Evolutionary conservation across 2,797 vertebrate genomes (phyloP).

Genomic region (Poecile montanus): DNA sequence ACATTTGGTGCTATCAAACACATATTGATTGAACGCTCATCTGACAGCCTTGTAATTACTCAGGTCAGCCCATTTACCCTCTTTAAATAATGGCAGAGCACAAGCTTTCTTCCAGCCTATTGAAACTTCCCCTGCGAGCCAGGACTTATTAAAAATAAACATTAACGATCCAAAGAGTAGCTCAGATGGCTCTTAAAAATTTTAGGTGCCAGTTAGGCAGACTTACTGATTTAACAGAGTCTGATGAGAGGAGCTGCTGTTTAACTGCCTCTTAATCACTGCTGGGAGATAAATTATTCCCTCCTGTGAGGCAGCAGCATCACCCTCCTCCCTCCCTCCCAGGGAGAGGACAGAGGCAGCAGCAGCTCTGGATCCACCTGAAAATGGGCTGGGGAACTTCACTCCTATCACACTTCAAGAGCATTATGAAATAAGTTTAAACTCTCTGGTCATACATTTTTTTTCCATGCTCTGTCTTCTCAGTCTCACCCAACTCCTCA

Average conservation of each 20-base stretch:
- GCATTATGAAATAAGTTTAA: neutral
- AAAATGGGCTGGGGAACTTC: neutral
- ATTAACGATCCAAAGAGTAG: conserved; percentile 53
- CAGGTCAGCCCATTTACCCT: conserved; percentile 42
- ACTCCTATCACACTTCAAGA: neutral
- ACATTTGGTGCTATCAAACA: neutral
- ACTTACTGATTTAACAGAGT: conserved; percentile 21
- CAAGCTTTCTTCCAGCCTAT: neutral
- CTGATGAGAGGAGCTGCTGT: neutral
- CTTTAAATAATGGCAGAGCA: conserved; percentile 31
- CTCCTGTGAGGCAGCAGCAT: neutral
- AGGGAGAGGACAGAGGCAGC: neutral
- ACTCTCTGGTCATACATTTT: rapidly evolving
- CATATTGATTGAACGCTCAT: conserved; percentile 25
- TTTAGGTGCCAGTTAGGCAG: conserved; percentile 49
- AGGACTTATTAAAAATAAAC: conserved; percentile 65
- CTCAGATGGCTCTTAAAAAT: conserved; percentile 54
- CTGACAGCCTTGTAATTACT: conserved; percentile 46
- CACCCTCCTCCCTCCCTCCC: neutral
- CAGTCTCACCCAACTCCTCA: neutral
- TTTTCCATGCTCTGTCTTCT: neutral
- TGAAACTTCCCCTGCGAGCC: neutral
- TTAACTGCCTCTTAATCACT: conserved; percentile 34
- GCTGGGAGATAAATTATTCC: neutral
- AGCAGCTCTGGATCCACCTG: neutral